These are phyloP conservation scores for Lanistes nyassanus DNA, from an alignment of 1,140 invertebrate species.

Conservation along the genomic window DNA sequence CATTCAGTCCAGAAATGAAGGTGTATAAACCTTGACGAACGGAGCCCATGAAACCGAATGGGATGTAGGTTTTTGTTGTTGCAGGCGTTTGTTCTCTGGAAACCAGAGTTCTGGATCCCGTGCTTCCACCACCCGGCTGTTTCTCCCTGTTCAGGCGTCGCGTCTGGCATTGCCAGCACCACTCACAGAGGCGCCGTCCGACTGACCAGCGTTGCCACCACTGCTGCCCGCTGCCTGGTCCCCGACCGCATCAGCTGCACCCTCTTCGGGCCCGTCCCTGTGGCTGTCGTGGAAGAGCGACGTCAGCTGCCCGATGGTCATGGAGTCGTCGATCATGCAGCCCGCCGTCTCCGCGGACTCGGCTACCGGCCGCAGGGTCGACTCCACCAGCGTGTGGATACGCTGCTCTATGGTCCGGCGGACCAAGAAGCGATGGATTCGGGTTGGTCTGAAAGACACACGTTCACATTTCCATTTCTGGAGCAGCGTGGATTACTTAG, in stretches of 20 bases:
- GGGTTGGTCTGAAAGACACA: constrained; percentile 65
- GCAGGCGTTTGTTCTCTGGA: not conserved
- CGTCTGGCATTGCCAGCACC: not conserved
- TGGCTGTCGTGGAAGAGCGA: constrained; percentile 49
- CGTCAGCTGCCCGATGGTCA: constrained; percentile 59
- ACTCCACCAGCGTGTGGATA: constrained; percentile 66
- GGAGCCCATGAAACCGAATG: not conserved
- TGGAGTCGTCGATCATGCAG: not conserved
- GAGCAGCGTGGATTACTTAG: too few species aligned
- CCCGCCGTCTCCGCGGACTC: not conserved
- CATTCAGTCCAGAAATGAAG: too few species aligned
- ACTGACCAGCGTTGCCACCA: not conserved
- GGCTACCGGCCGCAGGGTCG: constrained; percentile 10
- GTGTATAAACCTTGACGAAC: not conserved
- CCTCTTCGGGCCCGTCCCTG: constrained; percentile 35
- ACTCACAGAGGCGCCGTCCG: not conserved
- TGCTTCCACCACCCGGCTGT: too few species aligned
- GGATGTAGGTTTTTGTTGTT: too few species aligned
- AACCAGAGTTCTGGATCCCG: too few species aligned
- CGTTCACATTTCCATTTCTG: too few species aligned
- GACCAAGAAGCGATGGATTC: constrained; percentile 78
- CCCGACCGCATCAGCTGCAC: constrained; percentile 17
- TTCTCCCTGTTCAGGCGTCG: too few species aligned
- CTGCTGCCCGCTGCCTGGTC: constrained; percentile 22
- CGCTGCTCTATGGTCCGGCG: constrained; percentile 78